Conservation (phyloP, 2,888 invertebrate species). For the Alcis repandata region DNA sequence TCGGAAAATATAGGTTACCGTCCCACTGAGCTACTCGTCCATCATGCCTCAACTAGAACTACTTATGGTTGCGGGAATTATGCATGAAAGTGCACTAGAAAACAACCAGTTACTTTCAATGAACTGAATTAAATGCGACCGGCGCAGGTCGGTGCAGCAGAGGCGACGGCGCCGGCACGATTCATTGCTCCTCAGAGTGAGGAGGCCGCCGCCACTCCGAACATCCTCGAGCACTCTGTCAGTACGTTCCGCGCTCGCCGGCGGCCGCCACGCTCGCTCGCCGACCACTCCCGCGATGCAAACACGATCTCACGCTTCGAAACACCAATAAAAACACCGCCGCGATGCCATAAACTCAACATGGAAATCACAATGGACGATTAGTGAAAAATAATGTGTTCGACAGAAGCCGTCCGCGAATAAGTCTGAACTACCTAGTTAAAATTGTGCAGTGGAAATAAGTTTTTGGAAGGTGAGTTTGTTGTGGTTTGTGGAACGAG, state of each 20-base stretch:
- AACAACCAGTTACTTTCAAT: conserved; percentile 60
- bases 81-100: conserved; percentile 60
- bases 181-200: conserved; percentile 14
- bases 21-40: conserved; percentile 15
- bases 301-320: conserved; percentile 36
- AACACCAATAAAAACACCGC: conserved; percentile 55
- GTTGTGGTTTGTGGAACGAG: conserved; percentile 54
- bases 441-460: conserved; percentile 45
- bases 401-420: conserved; percentile 40
- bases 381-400: conserved; percentile 50
- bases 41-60: conserved; percentile 6
- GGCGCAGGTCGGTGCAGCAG: conserved; percentile 30
- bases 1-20: conserved; percentile 1
- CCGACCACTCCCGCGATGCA: conserved; percentile 25
- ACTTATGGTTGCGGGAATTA: conserved; percentile 33
- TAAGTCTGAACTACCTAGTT: conserved; percentile 43
- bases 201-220: conserved; percentile 11
- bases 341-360: conserved; percentile 57
- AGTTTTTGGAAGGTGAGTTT: conserved; percentile 61
- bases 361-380: conserved; percentile 49
- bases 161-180: conserved; percentile 19
- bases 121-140: conserved; percentile 60
- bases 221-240: conserved; percentile 23
- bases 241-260: conserved; percentile 34
- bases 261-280: conserved; percentile 26